Base-by-base conservation (phyloP, 2,113 vertebrate genomes). In the Solenodon paradoxus region DNA sequence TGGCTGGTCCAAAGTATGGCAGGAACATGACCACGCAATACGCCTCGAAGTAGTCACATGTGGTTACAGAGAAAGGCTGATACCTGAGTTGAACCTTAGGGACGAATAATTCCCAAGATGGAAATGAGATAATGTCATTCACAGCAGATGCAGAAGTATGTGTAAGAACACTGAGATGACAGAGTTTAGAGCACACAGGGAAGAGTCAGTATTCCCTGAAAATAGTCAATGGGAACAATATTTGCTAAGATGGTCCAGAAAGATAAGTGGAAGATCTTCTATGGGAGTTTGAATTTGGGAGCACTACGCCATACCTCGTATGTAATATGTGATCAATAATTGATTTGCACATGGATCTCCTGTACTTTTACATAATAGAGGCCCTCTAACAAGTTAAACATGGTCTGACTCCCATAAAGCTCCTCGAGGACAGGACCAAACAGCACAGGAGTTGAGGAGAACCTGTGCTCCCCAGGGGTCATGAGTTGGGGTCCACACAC, bases 401-500 rank as follows among this genome's bases (percentile, higher is more conserved):
- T n/a, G n/a, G n/a, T n/a, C 1, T 51, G 13, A 51, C 35, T 9
- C 9, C 78, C 45, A 15, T 16, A 40, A 28, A 42, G 35, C 6
- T 77, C 59, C 47, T 26, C 9, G 42, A 15, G 24, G 26, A 26
- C 4, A 55, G 35, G 16, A 47, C 66, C n/a, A 69, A 4, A 7
- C 20, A 71, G n/a, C 2, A 0, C 9, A 38, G 3, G 7, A 51
- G n/a, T n/a, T n/a, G 30, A 53, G 9, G 9, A 42, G 2, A 45
- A 10, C 9, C 11, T 38, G 8, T 72, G 15, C 12, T 78, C 15
- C 26, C n/a, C 26, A 16, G 49, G 24, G 15, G 32, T 3, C 24
- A 12, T n/a, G 7, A 24, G 38, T 5, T 12, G 1, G 24, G 11
- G 1, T 0, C 32, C 3, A 38, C 20, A 32, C 5, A 5, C 26